phyloP scores from a whole-genome alignment of 2,113 vertebrate genomes.

The Uropsilus gracilis region DNA sequence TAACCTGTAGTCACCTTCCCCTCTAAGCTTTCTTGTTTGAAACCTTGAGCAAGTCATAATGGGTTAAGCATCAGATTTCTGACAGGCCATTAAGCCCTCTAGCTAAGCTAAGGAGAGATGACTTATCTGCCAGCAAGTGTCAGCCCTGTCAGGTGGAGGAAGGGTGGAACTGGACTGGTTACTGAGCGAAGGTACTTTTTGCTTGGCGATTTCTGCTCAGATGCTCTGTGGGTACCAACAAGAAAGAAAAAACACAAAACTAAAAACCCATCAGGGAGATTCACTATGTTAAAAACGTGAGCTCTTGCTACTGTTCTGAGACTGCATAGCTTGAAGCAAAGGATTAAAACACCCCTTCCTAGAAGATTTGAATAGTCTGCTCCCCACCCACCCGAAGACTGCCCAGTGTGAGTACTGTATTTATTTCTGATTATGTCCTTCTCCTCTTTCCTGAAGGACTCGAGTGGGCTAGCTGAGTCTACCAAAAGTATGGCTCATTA shows the following conservation, averaged over 20 bases:
- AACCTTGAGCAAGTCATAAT: constrained; percentile 66
- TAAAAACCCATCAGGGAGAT: constrained; percentile 61
- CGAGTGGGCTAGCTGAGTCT: neutral
- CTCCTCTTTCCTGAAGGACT: constrained; percentile 33
- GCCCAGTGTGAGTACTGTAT: constrained; percentile 74
- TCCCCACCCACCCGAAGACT: constrained; percentile 64
- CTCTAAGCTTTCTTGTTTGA: constrained; percentile 51
- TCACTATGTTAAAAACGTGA: constrained; percentile 27
- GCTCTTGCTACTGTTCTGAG: constrained; percentile 45
- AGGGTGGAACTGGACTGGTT: constrained; percentile 58
- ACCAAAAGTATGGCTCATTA: neutral
- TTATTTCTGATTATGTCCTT: constrained; percentile 64
- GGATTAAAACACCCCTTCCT: constrained; percentile 67
- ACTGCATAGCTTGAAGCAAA: constrained; percentile 47
- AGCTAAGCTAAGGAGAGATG: constrained; percentile 54
- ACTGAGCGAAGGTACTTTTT: constrained; percentile 65
- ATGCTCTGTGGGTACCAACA: constrained; percentile 61
- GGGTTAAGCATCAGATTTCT: constrained; percentile 71
- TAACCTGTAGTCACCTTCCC: constrained; percentile 54
- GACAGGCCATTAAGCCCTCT: constrained; percentile 66
- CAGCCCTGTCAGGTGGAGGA: constrained; percentile 69
- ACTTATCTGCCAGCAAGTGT: constrained; percentile 66
- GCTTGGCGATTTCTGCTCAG: constrained; percentile 65
- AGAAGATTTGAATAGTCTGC: constrained; percentile 55
- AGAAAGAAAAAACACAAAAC: constrained; percentile 52